A percentile compares a stretch with the other conserved stretches of the same genome.
phyloP scores from a whole-genome alignment of 2,888 invertebrate genomes.

The Cremastinae sp. region DNA sequence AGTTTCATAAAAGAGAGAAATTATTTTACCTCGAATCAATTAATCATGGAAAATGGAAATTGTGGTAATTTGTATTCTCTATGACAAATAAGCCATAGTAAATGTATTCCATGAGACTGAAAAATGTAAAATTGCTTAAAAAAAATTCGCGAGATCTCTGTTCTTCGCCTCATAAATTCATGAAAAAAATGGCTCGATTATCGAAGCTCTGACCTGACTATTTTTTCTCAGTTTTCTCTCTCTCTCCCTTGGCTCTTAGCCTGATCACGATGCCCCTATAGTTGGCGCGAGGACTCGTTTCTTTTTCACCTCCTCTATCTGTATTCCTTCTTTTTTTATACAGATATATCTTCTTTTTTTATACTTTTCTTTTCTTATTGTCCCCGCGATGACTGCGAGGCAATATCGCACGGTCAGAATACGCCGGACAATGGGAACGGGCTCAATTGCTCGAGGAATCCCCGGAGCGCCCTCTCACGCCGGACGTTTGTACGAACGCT shows the following conservation, averaged over 20 bases:
- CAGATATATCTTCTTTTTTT: constrained; percentile 38
- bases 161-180: too few species aligned
- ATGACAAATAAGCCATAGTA: constrained; percentile 40
- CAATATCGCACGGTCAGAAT: constrained; percentile 78
- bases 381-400: constrained; percentile 45
- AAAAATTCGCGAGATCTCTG: too few species aligned
- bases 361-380: constrained; percentile 23
- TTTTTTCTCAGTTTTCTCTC: too few species aligned
- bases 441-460: constrained; percentile 72
- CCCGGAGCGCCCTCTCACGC: constrained; percentile 24
- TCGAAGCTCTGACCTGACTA: too few species aligned
- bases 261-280: too few species aligned
- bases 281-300: too few species aligned
- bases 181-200: too few species aligned
- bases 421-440: constrained; percentile 75
- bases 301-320: too few species aligned
- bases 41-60: constrained; percentile 35
- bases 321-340: constrained; percentile 14
- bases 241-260: too few species aligned
- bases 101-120: too few species aligned
- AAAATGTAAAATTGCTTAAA: too few species aligned
- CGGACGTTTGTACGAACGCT: constrained; percentile 23
- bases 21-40: constrained; percentile 9
- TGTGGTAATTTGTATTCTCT: constrained; percentile 39
- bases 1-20: constrained; percentile 28